Percentiles rank a stretch among this genome's conserved stretches.
These are phyloP conservation scores for Platycheirus albimanus DNA, from an alignment of 2,888 invertebrate genomes.

Conservation along the genomic window DNA sequence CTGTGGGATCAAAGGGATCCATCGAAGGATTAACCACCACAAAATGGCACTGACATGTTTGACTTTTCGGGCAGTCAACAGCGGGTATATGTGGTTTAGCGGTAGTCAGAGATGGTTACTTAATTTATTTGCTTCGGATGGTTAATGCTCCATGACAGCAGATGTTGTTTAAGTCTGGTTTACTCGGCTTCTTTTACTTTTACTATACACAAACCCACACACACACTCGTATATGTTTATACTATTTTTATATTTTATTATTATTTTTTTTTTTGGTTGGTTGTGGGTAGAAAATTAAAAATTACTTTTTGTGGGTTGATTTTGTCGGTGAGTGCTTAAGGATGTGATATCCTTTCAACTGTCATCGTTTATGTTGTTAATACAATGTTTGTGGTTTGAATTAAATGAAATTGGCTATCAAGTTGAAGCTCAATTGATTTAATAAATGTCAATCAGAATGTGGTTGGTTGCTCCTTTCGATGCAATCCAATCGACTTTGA, in stretches of 20 bases:
- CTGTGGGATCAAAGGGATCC: conserved; percentile 40
- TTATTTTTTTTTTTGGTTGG: background rate
- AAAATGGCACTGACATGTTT: conserved; percentile 69
- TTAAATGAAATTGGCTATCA: conserved; percentile 28
- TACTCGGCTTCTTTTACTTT: conserved; percentile 15
- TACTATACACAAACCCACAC: no score
- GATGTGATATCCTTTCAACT: conserved; percentile 6
- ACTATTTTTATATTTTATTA: no score
- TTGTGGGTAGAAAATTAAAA: conserved; percentile 38
- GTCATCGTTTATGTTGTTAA: conserved; percentile 24
- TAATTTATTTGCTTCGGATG: conserved; percentile 67
- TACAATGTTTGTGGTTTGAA: conserved; percentile 26
- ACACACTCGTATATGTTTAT: background rate
- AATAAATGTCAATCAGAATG: conserved; percentile 33
- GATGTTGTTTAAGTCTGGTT: conserved; percentile 56
- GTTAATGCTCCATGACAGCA: conserved; percentile 67
- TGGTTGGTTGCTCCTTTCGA: background rate
- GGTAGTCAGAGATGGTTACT: conserved; percentile 64
- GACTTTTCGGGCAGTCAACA: conserved; percentile 69
- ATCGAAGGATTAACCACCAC: conserved; percentile 66
- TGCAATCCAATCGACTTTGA: no score
- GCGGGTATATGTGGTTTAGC: conserved; percentile 66
- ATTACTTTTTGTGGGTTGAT: conserved; percentile 9
- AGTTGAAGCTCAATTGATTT: conserved; percentile 21
- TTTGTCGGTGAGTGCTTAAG: conserved; percentile 7